Base-by-base conservation (phyloP, 1,140 invertebrate genomes). In the Zaprionus tsacasi region DNA sequence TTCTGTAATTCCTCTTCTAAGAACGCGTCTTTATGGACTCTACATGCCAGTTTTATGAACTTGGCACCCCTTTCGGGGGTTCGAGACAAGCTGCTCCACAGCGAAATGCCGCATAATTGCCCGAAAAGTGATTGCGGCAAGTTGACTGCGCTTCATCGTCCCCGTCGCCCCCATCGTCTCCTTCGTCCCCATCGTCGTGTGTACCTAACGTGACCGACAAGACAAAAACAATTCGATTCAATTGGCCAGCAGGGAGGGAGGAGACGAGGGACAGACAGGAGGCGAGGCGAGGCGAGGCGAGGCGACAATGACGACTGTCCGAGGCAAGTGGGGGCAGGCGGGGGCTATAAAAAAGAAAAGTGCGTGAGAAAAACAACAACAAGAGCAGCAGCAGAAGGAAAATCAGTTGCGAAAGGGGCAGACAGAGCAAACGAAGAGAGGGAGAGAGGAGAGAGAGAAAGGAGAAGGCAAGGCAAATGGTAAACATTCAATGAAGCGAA, bases 401-500 rank as follows among this genome's bases (percentile, higher is more conserved):
- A 11, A 27, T 3, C 8, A 17, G 7, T 45, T 45, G 40, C 40
- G 17, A 59, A 7, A 11, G 60, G 43, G 17, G 30, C 10, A 35
- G 27, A 33, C 21, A 38, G 1, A 30, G 27, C 3, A 30, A n/a
- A 3, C 2, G 12, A n/a, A 27, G 5, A 13, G 54, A 12, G 4
- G n/a, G 35, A 40, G 33, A 12, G 13, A 38, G 6, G 5, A 10
- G 30, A 33, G 2, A 38, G 33, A 12, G 25, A 27, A 4, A 38
- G 38, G 10, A 25, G 21, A 17, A 1, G 30, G 50, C 30, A 30
- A 73, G 52, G 66, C 66, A 73, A 82, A 87, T 87, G 68, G 76
- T 86, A 87, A 87, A 87, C 76, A 87, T 77, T 73, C 79, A 86
- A 86, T 87, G 82, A 87, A 86, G 79, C 79, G 69, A 76, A 87